A percentile compares a stretch with the other conserved stretches of the same genome.
Evolutionary conservation across 1,140 invertebrate species (phyloP).

Genomic region (Neodiprion pinetum): DNA sequence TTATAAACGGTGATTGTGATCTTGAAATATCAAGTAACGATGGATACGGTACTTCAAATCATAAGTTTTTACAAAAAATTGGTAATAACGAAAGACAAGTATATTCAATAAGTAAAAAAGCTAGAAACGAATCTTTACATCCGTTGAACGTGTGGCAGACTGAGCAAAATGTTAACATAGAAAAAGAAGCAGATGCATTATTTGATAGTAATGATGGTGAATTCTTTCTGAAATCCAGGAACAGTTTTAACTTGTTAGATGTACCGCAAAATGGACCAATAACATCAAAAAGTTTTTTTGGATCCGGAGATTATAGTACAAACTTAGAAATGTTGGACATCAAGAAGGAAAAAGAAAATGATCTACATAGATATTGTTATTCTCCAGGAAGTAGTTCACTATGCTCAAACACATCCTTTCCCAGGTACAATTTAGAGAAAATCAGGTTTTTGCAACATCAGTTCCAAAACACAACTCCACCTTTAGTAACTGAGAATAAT

Average conservation of each 20-base stretch:
- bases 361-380: not conserved
- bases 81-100: not conserved
- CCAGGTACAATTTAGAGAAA: not conserved
- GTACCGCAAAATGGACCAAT: not conserved
- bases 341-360: not conserved
- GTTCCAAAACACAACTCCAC: not conserved
- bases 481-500: not conserved
- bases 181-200: not conserved
- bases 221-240: not conserved
- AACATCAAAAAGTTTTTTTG: not conserved
- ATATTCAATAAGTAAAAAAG: not conserved
- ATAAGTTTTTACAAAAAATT: not conserved
- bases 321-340: not conserved
- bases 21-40: not conserved
- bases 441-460: not conserved
- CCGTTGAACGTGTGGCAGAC: not conserved
- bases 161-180: not conserved
- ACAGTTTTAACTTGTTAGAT: not conserved
- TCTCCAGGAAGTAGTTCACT: not conserved
- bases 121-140: not conserved
- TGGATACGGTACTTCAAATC: not conserved
- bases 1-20: not conserved
- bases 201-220: not conserved
- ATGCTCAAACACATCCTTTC: not conserved
- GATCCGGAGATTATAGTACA: not conserved